Base-by-base conservation (phyloP, 2,113 vertebrate species). In the Lophotis ruficrista region DNA sequence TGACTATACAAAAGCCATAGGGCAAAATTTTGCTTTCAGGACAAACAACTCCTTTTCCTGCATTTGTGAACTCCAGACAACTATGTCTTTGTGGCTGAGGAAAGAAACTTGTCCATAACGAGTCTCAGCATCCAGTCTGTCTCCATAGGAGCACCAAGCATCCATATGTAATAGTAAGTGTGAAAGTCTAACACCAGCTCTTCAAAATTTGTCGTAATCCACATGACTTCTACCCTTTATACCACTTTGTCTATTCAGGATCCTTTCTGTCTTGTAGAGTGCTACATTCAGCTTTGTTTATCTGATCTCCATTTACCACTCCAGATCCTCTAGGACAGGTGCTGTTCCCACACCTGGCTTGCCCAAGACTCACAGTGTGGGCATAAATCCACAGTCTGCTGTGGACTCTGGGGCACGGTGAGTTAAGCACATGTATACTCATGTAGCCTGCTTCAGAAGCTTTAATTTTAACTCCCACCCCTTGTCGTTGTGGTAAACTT, bases 141-240 rank as follows among this genome's bases (percentile, higher is more conserved):
- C 43, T 56, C 58, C 69, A 18, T 1, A 60, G 61, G 41, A 70
- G 7, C 37, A 21, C 25, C 8, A 47, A 69, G 13, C 5, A 83
- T 14, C 35, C 8, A 1, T 20, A 27, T 1, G 4, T 11, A 3
- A 18, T 10, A 62, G 17, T n/a, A 73, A 61, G 35, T 3, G 1
- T 12, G n/a, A 69, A 90, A 80, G 83, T 11, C 17, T 58, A 53
- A 25, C 33, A 50, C 18, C 18, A 66, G 6, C 25, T 50, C 58
- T 81, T 58, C 31, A 33, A 57, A 83, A 58, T 70, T 6, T n/a
- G 64, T 5, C 30, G 16, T 45, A 48, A 77, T 12, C 31, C n/a
- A 33, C 7, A 6, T 31, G 18, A 47, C 13, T 83, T 89, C 51
- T 53, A n/a, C 24, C 2, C 12, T 73, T 16, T 31, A 5, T 12